Evolutionary conservation across 1,140 invertebrate genomes (phyloP).

Genomic region (Proales similis): DNA sequence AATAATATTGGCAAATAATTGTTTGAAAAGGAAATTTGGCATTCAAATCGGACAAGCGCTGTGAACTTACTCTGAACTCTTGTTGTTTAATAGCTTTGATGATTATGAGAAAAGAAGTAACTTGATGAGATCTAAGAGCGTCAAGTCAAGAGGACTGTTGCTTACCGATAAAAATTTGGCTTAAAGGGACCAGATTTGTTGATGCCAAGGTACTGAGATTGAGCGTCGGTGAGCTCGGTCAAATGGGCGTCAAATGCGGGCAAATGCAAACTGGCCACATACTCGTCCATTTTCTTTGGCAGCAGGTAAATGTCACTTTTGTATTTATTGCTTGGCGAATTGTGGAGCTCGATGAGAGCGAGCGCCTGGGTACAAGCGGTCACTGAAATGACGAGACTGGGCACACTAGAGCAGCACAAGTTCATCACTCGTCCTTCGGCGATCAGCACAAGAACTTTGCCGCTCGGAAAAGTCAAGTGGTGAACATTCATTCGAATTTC

Average conservation of each 20-base stretch:
- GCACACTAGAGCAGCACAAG: constrained; percentile 89
- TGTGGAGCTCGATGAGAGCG: constrained; percentile 89
- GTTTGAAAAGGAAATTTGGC: no score
- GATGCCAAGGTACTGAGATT: constrained; percentile 92
- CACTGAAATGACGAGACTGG: constrained; percentile 91
- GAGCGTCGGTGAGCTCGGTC: constrained; percentile 88
- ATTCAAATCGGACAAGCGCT: no score
- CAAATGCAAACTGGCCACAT: constrained; percentile 87
- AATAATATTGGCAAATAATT: no score
- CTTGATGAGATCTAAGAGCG: no score
- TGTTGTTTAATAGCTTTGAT: no score
- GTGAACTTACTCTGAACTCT: no score
- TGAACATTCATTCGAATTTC: constrained; percentile 93
- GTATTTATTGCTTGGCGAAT: constrained; percentile 83
- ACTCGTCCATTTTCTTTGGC: constrained; percentile 98
- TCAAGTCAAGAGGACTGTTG: no score
- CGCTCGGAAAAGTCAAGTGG: constrained; percentile 89
- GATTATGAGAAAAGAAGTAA: no score
- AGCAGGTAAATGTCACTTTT: constrained; percentile 93
- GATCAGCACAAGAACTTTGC: constrained; percentile 66
- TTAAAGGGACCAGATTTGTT: constrained; percentile 96
- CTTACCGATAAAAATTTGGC: constrained; percentile 92
- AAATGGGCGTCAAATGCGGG: constrained; percentile 92
- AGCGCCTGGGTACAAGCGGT: constrained; percentile 79
- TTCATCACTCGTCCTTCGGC: constrained; percentile 87